Evolutionary conservation across 2,113 vertebrate genomes (phyloP).

Genomic region (Nycticryphes semicollaris): DNA sequence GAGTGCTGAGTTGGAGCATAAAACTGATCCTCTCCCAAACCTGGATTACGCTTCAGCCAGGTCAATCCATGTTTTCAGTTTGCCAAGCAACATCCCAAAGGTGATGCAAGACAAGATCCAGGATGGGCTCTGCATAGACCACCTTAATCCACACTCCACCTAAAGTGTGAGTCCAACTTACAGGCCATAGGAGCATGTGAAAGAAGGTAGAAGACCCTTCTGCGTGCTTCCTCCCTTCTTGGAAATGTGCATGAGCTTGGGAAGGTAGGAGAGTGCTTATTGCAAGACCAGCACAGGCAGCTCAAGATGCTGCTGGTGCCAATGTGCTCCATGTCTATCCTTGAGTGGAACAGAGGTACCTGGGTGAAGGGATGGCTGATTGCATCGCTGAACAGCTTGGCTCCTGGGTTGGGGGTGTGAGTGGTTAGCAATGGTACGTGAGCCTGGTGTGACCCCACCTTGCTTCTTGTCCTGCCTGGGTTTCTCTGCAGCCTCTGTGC

Average conservation of each 20-base stretch:
- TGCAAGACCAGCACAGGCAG: neutral
- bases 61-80: neutral
- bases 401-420: no score
- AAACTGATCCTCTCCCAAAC: neutral
- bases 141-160: neutral
- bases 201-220: neutral
- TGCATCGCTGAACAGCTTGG: neutral
- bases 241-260: neutral
- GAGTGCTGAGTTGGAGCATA: neutral
- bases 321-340: neutral
- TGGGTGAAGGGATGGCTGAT: neutral
- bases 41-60: neutral
- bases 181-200: neutral
- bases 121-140: neutral
- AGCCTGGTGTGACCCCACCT: neutral
- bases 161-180: neutral
- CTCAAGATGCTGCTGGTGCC: neutral
- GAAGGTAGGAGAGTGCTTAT: neutral
- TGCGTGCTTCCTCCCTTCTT: neutral
- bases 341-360: neutral
- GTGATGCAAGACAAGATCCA: neutral
- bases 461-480: neutral
- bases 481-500: neutral
- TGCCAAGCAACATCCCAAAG: neutral
- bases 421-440: neutral